These are phyloP conservation scores for Catostomus latipinnis DNA, from an alignment of 2,797 vertebrate species.

Conservation along the genomic window DNA sequence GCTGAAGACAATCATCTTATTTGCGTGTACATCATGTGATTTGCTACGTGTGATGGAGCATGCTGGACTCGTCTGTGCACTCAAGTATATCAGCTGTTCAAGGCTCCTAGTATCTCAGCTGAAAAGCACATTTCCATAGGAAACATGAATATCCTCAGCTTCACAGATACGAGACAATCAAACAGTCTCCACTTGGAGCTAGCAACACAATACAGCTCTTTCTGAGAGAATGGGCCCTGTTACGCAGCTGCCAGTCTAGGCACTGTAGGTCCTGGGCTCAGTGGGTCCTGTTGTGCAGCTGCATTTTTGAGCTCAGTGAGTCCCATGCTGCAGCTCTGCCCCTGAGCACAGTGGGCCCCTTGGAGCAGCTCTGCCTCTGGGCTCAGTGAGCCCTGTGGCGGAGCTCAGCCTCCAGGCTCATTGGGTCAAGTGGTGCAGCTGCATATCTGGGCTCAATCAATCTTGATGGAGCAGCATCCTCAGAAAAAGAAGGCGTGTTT, in stretches of 20 bases:
- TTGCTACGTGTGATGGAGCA: conserved; percentile 21
- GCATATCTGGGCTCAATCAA: not conserved
- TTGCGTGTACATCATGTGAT: conserved; percentile 20
- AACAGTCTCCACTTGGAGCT: conserved; percentile 20
- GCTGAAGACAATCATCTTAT: conserved; percentile 74
- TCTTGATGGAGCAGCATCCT: conserved; percentile 35
- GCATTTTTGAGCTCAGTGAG: conserved; percentile 18
- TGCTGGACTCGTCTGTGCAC: conserved; percentile 51
- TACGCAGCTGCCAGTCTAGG: conserved; percentile 33
- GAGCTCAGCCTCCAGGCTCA: conserved; percentile 24
- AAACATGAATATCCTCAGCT: conserved; percentile 81
- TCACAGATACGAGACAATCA: conserved; percentile 52
- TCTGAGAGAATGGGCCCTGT: not conserved
- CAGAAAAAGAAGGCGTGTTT: conserved; percentile 42
- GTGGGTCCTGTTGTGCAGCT: conserved; percentile 19
- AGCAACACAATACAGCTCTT: conserved; percentile 25
- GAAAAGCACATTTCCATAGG: conserved; percentile 83
- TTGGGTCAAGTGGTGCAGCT: conserved; percentile 37
- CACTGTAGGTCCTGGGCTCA: conserved; percentile 29
- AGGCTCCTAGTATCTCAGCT: conserved; percentile 66
- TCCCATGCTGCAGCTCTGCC: conserved; percentile 32
- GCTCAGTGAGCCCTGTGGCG: conserved; percentile 3
- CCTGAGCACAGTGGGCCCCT: conserved; percentile 9
- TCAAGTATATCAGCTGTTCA: conserved; percentile 42
- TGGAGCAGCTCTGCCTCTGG: conserved; percentile 25